Conservation (phyloP, 1,140 invertebrate species). For the Akabosia matsudoensis region DNA sequence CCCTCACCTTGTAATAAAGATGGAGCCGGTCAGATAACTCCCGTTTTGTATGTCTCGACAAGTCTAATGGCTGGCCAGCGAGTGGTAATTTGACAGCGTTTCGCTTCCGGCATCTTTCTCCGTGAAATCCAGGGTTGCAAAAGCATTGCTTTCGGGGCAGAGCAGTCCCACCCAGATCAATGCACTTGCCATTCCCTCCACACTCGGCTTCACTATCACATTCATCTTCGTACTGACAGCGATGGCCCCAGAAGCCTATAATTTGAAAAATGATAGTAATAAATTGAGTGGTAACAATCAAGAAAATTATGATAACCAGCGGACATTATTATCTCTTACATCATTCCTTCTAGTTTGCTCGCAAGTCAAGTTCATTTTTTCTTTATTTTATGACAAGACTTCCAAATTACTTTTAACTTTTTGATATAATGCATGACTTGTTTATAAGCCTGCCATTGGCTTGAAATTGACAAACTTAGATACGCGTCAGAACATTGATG, state of each 20-base stretch:
- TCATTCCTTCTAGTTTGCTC: too few species aligned
- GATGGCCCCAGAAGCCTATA: conserved; percentile 59
- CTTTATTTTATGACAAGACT: too few species aligned
- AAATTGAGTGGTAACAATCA: background rate
- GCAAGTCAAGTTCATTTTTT: background rate
- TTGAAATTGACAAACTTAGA: too few species aligned
- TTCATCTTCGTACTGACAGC: conserved; percentile 81
- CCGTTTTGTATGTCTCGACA: conserved; percentile 41
- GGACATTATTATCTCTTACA: background rate
- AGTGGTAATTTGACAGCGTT: conserved; percentile 39
- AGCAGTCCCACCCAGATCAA: conserved; percentile 72
- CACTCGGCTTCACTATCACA: conserved; percentile 79
- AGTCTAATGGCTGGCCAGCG: conserved; percentile 28
- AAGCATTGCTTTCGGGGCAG: conserved; percentile 81
- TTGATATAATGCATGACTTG: too few species aligned
- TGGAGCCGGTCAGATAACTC: conserved; percentile 41
- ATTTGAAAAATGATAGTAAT: background rate
- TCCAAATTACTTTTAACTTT: too few species aligned
- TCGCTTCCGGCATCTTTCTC: conserved; percentile 41
- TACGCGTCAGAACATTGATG: too few species aligned
- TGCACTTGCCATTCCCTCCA: conserved; percentile 73
- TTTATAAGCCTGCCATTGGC: too few species aligned
- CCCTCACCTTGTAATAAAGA: conserved; percentile 42
- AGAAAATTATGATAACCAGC: background rate
- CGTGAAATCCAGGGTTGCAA: conserved; percentile 67